Percentiles rank a stretch among this genome's conserved stretches.
These are phyloP conservation scores for Psittacula cyanocephala DNA, from an alignment of 2,113 vertebrate species.

Conservation along the genomic window DNA sequence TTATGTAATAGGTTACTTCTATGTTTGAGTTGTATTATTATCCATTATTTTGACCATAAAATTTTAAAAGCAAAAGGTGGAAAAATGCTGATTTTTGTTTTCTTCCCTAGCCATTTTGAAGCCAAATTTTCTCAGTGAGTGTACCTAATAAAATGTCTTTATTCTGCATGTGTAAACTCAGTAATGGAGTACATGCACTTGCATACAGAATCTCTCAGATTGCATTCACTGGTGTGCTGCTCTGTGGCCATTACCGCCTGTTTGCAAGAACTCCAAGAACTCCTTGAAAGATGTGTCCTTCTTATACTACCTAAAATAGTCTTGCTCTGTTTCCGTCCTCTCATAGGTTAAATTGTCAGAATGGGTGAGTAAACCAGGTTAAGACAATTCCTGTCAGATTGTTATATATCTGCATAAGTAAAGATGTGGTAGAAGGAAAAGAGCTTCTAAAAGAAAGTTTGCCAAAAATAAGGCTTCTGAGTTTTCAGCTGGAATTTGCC, in stretches of 20 bases:
- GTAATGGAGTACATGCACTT: fast-evolving
- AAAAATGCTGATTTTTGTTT: neutral
- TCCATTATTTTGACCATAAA: neutral
- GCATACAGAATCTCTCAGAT: neutral
- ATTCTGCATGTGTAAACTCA: neutral
- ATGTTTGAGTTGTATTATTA: neutral
- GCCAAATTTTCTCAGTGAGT: neutral
- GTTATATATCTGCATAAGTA: neutral
- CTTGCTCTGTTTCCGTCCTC: neutral
- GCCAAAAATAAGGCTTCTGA: neutral
- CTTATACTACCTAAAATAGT: neutral
- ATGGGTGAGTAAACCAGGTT: neutral
- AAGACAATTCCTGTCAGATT: neutral
- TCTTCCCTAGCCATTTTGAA: neutral
- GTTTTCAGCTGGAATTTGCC: slow-evolving; percentile 35
- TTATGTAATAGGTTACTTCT: neutral
- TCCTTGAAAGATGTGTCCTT: neutral
- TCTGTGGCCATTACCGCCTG: neutral
- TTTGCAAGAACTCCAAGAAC: neutral
- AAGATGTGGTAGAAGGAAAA: neutral
- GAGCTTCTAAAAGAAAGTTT: neutral
- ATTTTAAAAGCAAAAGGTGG: neutral
- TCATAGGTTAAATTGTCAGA: neutral
- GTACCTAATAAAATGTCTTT: neutral
- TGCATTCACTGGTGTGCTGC: neutral